phyloP scores from a whole-genome alignment of 2,888 invertebrate species.

The Oscheius sp. region DNA sequence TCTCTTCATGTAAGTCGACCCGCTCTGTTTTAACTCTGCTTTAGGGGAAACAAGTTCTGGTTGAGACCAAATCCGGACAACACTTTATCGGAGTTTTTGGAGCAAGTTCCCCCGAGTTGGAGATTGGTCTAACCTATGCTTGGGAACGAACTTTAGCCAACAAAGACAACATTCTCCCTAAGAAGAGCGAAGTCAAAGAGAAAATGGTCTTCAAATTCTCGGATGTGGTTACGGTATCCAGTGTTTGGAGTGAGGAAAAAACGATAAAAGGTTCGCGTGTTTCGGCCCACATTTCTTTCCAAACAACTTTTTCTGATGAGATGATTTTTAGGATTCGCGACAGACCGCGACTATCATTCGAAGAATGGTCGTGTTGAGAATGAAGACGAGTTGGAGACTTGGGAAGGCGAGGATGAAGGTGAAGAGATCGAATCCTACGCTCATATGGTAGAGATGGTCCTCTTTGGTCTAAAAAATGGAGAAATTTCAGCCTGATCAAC shows the following conservation, averaged over 20 bases:
- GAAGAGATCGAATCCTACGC: constrained; percentile 1
- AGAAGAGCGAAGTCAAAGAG: constrained; percentile 33
- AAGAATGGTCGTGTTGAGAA: constrained; percentile 22
- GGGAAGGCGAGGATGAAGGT: constrained; percentile 48
- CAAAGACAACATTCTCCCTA: constrained; percentile 38
- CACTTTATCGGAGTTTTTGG: constrained; percentile 20
- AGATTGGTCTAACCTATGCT: constrained; percentile 33
- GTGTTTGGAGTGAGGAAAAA: constrained; percentile 35
- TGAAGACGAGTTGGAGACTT: constrained; percentile 41
- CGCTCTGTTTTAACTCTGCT: no score
- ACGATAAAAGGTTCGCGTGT: constrained; percentile 19
- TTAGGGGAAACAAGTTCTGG: constrained; percentile 28
- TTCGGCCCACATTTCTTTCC: no score
- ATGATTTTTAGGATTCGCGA: constrained; percentile 39
- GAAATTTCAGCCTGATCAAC: constrained; percentile 10
- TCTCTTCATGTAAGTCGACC: background rate
- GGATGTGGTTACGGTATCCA: constrained; percentile 40
- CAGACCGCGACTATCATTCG: constrained; percentile 47
- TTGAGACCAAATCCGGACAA: constrained; percentile 21
- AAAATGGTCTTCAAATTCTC: constrained; percentile 41
- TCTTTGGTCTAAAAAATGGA: background rate
- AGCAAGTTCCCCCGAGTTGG: constrained; percentile 9
- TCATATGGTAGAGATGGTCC: constrained; percentile 8
- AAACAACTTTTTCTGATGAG: no score
- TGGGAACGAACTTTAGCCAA: constrained; percentile 40